Evolutionary conservation across 2,113 vertebrate species (phyloP).

Genomic region (Corythornis cristatus): DNA sequence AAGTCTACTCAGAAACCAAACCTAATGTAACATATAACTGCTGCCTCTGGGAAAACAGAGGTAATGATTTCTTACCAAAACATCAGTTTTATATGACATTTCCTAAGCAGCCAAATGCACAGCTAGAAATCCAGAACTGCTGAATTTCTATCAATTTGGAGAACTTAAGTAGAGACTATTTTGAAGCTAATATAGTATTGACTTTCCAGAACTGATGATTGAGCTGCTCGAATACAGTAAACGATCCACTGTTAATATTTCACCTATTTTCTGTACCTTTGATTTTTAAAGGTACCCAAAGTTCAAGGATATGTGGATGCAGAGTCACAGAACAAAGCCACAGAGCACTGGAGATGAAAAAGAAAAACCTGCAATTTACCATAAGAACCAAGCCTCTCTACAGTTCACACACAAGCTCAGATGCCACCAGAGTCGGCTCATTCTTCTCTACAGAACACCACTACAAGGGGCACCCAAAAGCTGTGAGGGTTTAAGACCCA

Average conservation of each 20-base stretch:
- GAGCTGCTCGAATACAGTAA: neutral
- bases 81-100: constrained; percentile 27
- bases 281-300: neutral
- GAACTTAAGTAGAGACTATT: constrained; percentile 9
- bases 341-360: neutral
- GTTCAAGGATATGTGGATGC: neutral
- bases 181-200: constrained; percentile 49
- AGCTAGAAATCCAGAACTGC: neutral
- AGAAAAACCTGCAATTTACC: neutral
- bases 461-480: neutral
- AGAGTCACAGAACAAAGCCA: neutral
- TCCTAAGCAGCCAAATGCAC: constrained; percentile 8
- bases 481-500: neutral
- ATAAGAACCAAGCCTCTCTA: neutral
- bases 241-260: neutral
- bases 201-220: constrained; percentile 54
- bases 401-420: too few relatives aligned
- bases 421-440: neutral
- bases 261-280: neutral
- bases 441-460: neutral
- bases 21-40: neutral
- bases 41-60: neutral
- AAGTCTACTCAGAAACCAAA: neutral
- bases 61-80: constrained; percentile 31
- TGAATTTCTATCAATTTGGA: constrained; percentile 47